phyloP scores from a whole-genome alignment of 2,888 invertebrate genomes.

The Ligdia adustata region DNA sequence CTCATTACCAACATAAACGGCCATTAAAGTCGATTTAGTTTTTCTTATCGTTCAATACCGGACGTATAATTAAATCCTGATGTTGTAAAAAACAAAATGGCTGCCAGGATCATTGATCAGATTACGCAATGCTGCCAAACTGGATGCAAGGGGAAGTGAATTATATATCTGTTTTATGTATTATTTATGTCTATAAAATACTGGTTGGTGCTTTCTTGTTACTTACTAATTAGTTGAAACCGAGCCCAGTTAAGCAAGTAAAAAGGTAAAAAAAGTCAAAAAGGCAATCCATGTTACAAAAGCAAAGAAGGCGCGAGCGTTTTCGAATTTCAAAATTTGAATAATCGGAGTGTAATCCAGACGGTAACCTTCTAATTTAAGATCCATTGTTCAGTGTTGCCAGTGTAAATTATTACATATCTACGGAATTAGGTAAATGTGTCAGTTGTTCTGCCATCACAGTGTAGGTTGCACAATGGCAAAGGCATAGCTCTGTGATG shows the following conservation, averaged over 20 bases:
- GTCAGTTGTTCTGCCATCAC: slow-evolving; percentile 57
- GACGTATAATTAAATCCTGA: slow-evolving; percentile 73
- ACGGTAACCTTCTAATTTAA: slow-evolving; percentile 66
- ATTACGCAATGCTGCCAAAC: slow-evolving; percentile 80
- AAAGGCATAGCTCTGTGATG: slow-evolving; percentile 66
- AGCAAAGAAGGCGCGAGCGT: slow-evolving; percentile 17
- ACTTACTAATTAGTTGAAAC: slow-evolving; percentile 20
- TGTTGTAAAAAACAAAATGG: slow-evolving; percentile 64
- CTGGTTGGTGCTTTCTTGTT: slow-evolving; percentile 20
- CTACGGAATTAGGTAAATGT: slow-evolving; percentile 72
- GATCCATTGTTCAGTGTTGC: slow-evolving; percentile 70
- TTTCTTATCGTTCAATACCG: slow-evolving; percentile 56
- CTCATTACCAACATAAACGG: slow-evolving; percentile 53
- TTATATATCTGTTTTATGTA: slow-evolving; percentile 68
- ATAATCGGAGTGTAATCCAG: slow-evolving; percentile 48
- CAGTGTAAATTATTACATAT: slow-evolving; percentile 68
- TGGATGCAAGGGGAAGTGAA: slow-evolving; percentile 69
- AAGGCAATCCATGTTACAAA: neutral
- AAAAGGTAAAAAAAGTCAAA: neutral
- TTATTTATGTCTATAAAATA: slow-evolving; percentile 18
- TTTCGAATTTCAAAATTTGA: slow-evolving; percentile 53
- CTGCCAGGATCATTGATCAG: slow-evolving; percentile 76
- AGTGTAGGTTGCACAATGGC: slow-evolving; percentile 66
- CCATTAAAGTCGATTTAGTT: slow-evolving; percentile 53
- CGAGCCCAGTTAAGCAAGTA: neutral